phyloP scores from a whole-genome alignment of 2,888 invertebrate species.

The Hyalella azteca region DNA sequence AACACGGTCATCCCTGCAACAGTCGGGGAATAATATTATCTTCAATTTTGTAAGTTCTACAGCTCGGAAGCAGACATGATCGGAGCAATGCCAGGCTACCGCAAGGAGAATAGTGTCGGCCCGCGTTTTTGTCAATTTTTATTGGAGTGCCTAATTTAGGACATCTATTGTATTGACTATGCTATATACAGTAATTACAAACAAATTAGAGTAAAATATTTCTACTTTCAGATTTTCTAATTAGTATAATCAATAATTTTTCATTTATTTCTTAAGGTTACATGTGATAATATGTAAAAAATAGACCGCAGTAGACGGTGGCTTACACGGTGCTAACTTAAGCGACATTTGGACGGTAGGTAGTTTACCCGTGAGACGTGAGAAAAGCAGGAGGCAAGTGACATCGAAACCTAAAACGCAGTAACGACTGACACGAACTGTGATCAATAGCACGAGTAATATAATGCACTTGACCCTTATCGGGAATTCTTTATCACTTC shows the following conservation, averaged over 20 bases:
- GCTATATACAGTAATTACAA: slow-evolving; percentile 21
- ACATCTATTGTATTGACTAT: slow-evolving; percentile 23
- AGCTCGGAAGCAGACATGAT: too few relatives aligned
- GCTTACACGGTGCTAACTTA: slow-evolving; percentile 26
- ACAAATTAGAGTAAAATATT: slow-evolving; percentile 25
- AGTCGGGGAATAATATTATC: too few relatives aligned
- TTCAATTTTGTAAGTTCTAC: too few relatives aligned
- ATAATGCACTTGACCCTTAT: slow-evolving; percentile 22
- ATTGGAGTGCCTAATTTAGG: slow-evolving; percentile 12
- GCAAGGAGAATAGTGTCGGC: too few relatives aligned
- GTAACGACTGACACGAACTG: slow-evolving; percentile 29
- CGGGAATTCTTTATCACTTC: not conserved
- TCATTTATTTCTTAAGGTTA: too few relatives aligned
- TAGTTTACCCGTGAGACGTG: slow-evolving; percentile 15
- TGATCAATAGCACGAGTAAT: not conserved
- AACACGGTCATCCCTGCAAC: too few relatives aligned
- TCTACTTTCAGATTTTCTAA: slow-evolving; percentile 8
- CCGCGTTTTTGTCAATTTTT: not conserved
- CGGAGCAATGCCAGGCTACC: too few relatives aligned
- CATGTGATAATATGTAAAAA: slow-evolving; percentile 13
- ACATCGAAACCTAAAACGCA: not conserved
- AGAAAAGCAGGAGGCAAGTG: slow-evolving; percentile 6
- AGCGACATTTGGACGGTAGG: slow-evolving; percentile 34
- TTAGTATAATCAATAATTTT: not conserved
- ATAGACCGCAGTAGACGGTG: not conserved